Evolutionary conservation across 2,888 invertebrate genomes (phyloP).

Genomic region (Tachina lurida): DNA sequence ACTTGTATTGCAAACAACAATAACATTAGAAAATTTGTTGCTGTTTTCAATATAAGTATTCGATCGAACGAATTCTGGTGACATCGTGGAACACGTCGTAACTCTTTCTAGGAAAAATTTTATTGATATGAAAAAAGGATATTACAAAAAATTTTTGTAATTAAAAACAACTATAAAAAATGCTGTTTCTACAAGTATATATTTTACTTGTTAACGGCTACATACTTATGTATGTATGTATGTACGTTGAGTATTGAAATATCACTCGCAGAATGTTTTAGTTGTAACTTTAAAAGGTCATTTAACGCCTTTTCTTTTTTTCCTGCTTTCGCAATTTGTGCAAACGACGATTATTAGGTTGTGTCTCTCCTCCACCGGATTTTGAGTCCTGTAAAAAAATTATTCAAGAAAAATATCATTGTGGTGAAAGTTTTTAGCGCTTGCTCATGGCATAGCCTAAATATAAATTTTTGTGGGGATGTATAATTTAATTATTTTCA

Average conservation of each 20-base stretch:
- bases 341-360: slow-evolving; percentile 76
- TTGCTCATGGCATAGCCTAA: too few relatives aligned
- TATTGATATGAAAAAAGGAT: background rate
- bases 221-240: background rate
- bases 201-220: background rate
- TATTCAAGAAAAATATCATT: background rate
- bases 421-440: too few relatives aligned
- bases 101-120: background rate
- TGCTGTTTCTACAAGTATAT: too few relatives aligned
- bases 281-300: background rate
- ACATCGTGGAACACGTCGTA: too few relatives aligned
- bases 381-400: slow-evolving; percentile 73
- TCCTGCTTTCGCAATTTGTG: slow-evolving; percentile 81
- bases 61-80: too few relatives aligned
- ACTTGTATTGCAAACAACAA: too few relatives aligned
- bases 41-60: too few relatives aligned
- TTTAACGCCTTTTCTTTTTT: slow-evolving; percentile 80
- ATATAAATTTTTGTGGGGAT: too few relatives aligned
- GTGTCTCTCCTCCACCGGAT: slow-evolving; percentile 68
- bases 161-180: background rate
- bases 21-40: too few relatives aligned
- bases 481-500: too few relatives aligned
- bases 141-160: too few relatives aligned
- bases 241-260: slow-evolving; percentile 21
- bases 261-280: slow-evolving; percentile 6